phyloP scores from a whole-genome alignment of 2,888 invertebrate species.

The Allacma fusca region DNA sequence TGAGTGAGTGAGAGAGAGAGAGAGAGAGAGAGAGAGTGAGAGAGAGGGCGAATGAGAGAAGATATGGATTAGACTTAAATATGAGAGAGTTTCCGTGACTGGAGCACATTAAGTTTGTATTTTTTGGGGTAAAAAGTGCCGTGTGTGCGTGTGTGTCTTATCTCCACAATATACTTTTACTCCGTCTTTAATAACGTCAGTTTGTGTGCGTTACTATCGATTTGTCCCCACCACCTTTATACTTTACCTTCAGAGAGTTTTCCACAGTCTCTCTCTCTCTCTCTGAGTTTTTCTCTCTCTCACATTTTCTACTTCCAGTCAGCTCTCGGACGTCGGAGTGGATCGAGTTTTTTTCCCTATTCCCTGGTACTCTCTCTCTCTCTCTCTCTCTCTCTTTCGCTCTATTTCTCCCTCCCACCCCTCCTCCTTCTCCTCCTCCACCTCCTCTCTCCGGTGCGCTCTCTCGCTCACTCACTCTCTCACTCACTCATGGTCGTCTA shows the following conservation, averaged over 20 bases:
- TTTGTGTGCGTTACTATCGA: conserved; percentile 49
- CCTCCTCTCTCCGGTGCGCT: neutral
- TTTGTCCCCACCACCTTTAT: conserved; percentile 47
- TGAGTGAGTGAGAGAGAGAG: conserved; percentile 35
- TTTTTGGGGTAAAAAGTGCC: conserved; percentile 46
- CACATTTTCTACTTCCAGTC: neutral
- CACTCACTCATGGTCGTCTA: neutral
- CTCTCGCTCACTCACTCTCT: conserved; percentile 23
- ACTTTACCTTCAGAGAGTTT: neutral
- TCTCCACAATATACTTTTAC: conserved; percentile 42
- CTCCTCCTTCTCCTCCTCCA: neutral
- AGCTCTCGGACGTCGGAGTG: too few relatives aligned
- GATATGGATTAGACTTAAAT: conserved; percentile 47
- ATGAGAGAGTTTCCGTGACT: conserved; percentile 55
- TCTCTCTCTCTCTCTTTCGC: conserved; percentile 10
- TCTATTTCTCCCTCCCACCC: neutral
- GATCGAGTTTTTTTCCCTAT: too few relatives aligned
- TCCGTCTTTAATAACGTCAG: conserved; percentile 47
- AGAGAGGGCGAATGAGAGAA: conserved; percentile 24
- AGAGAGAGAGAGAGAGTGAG: conserved; percentile 30
- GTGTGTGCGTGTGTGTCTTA: conserved; percentile 47
- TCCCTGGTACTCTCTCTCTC: neutral
- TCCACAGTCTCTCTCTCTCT: neutral
- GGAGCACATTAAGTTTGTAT: conserved; percentile 55
- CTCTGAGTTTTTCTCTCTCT: conserved; percentile 8